Conservation (phyloP, 2,888 invertebrate genomes). For the Melolontha melolontha region DNA sequence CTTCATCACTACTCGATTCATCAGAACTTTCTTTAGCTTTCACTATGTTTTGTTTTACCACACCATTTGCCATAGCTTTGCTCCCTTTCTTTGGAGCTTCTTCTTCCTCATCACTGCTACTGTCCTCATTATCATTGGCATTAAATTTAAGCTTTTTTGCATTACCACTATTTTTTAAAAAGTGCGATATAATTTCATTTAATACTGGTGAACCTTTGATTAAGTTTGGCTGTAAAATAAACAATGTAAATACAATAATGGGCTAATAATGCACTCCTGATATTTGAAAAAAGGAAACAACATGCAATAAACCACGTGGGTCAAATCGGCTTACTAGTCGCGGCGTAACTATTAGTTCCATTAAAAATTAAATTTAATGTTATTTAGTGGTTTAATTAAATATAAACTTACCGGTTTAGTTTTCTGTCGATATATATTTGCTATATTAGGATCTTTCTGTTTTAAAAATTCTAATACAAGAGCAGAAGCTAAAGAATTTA, state of each 20-base stretch:
- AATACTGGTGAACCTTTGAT: slow-evolving; percentile 76
- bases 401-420: slow-evolving; percentile 78
- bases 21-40: slow-evolving; percentile 49
- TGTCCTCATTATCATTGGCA: slow-evolving; percentile 54
- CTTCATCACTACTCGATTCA: slow-evolving; percentile 52
- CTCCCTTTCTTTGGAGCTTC: slow-evolving; percentile 47
- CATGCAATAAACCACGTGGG: slow-evolving; percentile 46
- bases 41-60: slow-evolving; percentile 44
- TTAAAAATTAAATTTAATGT: neutral
- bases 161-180: slow-evolving; percentile 67
- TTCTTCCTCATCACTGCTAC: slow-evolving; percentile 57
- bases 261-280: slow-evolving; percentile 15
- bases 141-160: slow-evolving; percentile 61
- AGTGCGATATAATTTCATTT: slow-evolving; percentile 71
- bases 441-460: slow-evolving; percentile 74
- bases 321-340: neutral
- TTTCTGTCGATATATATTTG: slow-evolving; percentile 77
- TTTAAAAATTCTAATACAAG: slow-evolving; percentile 76
- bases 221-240: slow-evolving; percentile 70
- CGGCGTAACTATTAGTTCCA: neutral
- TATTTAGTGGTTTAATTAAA: neutral
- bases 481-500: slow-evolving; percentile 67
- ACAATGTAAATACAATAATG: slow-evolving; percentile 6
- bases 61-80: slow-evolving; percentile 46
- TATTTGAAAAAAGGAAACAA: slow-evolving; percentile 15